Evolutionary conservation across 2,113 vertebrate species (phyloP).

Genomic region (Pseudopodoces humilis): DNA sequence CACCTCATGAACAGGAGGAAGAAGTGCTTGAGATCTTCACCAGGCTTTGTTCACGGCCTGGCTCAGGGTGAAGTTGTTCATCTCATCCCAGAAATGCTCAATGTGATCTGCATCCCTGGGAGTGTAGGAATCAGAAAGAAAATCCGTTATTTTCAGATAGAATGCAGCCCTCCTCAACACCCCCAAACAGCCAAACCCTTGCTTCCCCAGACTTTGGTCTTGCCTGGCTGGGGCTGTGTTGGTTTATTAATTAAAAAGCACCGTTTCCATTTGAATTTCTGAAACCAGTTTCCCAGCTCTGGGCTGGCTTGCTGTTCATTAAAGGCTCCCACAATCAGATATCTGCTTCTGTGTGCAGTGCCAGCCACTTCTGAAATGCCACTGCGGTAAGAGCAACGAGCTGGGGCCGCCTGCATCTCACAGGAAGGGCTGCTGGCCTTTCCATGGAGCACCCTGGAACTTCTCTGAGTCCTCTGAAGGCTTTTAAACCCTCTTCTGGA

Average conservation of each 20-base stretch:
- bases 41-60: fast-evolving
- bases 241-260: background rate
- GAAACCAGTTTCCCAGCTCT: background rate
- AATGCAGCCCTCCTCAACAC: background rate
- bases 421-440: background rate
- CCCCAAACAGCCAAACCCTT: background rate
- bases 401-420: background rate
- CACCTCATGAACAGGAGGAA: background rate
- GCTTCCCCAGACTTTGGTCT: background rate
- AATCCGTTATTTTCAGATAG: background rate
- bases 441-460: background rate
- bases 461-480: background rate
- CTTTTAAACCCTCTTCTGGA: background rate
- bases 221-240: background rate
- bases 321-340: conserved; percentile 9
- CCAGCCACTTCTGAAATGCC: conserved; percentile 24
- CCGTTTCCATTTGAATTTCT: conserved; percentile 51
- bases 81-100: background rate
- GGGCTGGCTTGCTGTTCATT: background rate
- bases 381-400: background rate
- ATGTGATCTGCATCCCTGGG: background rate
- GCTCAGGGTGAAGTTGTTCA: background rate
- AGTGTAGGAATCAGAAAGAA: background rate
- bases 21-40: background rate
- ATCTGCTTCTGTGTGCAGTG: background rate